Percentiles rank a stretch among this genome's conserved stretches.
Conservation (phyloP, 2,888 invertebrate genomes). For the Calameuta pallipes region DNA sequence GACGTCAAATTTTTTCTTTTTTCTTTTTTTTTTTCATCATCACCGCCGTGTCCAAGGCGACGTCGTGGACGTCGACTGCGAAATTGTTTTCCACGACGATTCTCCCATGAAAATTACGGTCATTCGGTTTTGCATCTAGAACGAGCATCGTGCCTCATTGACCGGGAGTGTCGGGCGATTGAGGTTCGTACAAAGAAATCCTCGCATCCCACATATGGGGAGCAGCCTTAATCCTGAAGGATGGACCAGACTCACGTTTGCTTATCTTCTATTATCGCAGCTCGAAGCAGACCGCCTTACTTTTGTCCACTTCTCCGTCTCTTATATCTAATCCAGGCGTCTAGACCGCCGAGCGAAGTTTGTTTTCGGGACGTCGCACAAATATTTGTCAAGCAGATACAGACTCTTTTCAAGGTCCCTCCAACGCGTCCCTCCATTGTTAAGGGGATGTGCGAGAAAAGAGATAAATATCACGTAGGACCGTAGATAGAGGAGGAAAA, state of each 20-base stretch:
- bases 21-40: conserved; percentile 11
- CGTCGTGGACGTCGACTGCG: neutral
- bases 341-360: neutral
- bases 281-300: neutral
- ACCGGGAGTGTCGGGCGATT: neutral
- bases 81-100: neutral
- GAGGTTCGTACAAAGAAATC: neutral
- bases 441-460: neutral
- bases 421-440: too few relatives aligned
- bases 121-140: neutral
- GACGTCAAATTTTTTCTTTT: conserved; percentile 30
- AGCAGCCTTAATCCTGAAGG: conserved; percentile 25
- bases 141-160: neutral
- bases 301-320: neutral
- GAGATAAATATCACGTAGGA: neutral
- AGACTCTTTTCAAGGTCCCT: neutral
- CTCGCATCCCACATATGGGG: neutral
- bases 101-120: neutral
- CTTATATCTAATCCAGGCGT: neutral
- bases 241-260: conserved; percentile 26
- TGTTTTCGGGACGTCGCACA: neutral
- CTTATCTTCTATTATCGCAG: conserved; percentile 10
- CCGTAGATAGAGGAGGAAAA: neutral
- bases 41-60: neutral
- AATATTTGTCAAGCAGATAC: neutral